Base-by-base conservation (phyloP, 2,113 vertebrate genomes). In the Xenopus laevis region DNA sequence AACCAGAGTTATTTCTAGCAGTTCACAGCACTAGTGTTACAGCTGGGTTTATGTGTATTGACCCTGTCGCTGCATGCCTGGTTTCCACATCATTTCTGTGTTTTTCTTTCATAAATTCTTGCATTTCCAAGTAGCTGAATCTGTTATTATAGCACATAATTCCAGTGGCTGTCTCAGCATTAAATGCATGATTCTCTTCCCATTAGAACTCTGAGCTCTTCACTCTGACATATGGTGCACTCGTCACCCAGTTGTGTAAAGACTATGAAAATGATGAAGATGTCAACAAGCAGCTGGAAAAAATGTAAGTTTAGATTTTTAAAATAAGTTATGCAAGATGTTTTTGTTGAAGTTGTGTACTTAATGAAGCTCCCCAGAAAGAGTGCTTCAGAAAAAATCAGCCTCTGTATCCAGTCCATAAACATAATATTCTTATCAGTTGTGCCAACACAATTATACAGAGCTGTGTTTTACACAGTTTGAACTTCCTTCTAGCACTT, bases 251-350 rank as follows among this genome's bases (percentile, higher is more conserved):
- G 83, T 91, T 99, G 10, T 99, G 97, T 86, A 99, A 99, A 87
- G 97, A 99, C 89, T 99, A 99, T 1, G 97, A 99, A 87, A 99
- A 97, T 0, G 97, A 98, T 0, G 97, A 99, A 18, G 97, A 99
- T 0, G 97, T 99, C 82, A 99, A 99, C 83, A 99, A 99, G 82
- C 96, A 99, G 79, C 91, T 99, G 68, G 97, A 99, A 83, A 99
- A 97, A 85, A 99, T 99, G 97, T 98, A 74, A 92, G 94, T 87
- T 76, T 50, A 1, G 21, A 50, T 13, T 12, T 50, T 50, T 16
- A n/a, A n/a, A 55, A 55, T n/a, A 55, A 55, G 53, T 55, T 2
- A 55, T 7, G 33, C 33, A 40, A 40, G 8, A 40, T 2, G 33
- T 40, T 7, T 40, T 40, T 40, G 33, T 5, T 40, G 33, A 2